Percentiles rank a stretch among this genome's conserved stretches.
phyloP scores from a whole-genome alignment of 2,113 vertebrate species.

The Stegostoma tigrinum region DNA sequence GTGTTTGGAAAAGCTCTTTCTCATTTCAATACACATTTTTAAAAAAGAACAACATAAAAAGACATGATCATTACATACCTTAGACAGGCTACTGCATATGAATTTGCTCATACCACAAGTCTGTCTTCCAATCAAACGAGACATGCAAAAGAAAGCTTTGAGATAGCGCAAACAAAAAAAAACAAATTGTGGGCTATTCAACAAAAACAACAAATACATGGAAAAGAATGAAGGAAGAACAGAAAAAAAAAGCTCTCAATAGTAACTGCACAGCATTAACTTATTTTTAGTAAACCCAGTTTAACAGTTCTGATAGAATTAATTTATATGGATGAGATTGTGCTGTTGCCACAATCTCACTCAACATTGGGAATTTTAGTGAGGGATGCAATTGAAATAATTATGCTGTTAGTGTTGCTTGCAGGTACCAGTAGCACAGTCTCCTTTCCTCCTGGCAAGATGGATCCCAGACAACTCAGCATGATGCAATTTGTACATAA shows the following conservation, averaged over 20 bases:
- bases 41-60: too few species aligned
- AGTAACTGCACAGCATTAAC: background rate
- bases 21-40: too few species aligned
- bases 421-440: too few species aligned
- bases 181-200: background rate
- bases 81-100: too few species aligned
- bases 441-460: background rate
- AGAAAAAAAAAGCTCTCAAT: background rate
- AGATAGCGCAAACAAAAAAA: background rate
- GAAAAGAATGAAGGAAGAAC: background rate
- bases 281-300: background rate
- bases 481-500: background rate
- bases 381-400: background rate
- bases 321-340: background rate
- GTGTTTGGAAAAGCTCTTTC: too few species aligned
- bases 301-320: background rate
- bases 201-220: background rate
- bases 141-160: background rate
- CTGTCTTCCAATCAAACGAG: background rate
- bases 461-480: background rate
- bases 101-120: too few species aligned
- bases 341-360: background rate
- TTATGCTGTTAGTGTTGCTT: background rate
- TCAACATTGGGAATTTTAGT: background rate
- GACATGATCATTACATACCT: too few species aligned